phyloP scores from a whole-genome alignment of 2,888 invertebrate genomes.

The Cotesia congregata region DNA sequence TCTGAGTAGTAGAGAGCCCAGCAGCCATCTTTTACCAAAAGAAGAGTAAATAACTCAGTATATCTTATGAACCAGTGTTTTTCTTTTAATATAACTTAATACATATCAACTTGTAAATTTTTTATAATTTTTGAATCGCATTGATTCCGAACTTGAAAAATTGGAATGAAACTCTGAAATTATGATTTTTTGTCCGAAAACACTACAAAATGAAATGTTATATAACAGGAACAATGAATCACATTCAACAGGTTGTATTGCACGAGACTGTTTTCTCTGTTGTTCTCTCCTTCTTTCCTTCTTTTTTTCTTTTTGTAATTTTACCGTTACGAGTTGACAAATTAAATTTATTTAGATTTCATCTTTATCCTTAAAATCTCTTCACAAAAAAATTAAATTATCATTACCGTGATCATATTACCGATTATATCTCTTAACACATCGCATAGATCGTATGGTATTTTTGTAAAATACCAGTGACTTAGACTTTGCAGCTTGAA shows the following conservation, averaged over 20 bases:
- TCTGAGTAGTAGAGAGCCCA: neutral
- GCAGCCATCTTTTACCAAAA: neutral
- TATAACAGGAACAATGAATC: constrained; percentile 7
- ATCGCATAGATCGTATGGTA: neutral
- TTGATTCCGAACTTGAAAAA: too few relatives aligned
- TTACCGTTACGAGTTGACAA: constrained; percentile 30
- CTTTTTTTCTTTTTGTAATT: constrained; percentile 26
- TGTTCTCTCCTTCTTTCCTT: constrained; percentile 25
- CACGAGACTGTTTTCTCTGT: constrained; percentile 29
- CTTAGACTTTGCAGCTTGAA: neutral
- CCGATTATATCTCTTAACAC: neutral
- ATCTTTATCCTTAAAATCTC: constrained; percentile 3
- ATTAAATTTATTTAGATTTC: constrained; percentile 47
- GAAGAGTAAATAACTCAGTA: neutral
- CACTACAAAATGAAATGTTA: neutral
- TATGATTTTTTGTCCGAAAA: neutral
- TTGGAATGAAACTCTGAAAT: neutral
- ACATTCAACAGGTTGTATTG: constrained; percentile 49
- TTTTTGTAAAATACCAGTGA: neutral
- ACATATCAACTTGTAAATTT: neutral
- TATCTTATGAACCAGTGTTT: neutral
- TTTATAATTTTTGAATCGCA: neutral
- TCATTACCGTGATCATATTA: neutral
- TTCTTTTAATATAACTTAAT: neutral
- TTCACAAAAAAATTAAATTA: constrained; percentile 6